Evolutionary conservation across 2,113 vertebrate genomes (phyloP), one percentile per base, ranked within the genome.

Genomic region (Eulacestoma nigropectus): DNA sequence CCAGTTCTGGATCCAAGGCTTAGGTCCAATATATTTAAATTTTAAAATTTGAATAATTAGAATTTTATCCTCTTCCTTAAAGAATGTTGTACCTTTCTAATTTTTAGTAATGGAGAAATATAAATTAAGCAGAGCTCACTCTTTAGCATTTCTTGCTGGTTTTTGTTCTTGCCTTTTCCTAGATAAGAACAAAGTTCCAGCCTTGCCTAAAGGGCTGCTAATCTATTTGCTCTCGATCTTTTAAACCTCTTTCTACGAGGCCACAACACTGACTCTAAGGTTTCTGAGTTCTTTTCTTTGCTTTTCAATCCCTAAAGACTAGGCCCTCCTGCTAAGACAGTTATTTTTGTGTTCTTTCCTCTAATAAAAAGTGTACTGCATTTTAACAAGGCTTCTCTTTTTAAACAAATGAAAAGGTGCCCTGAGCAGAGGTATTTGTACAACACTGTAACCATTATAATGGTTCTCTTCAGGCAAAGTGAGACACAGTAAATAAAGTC

Each of bases 301-400:
- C n/a, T 87, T 91, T 92, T 69, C 49, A 62, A 7, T 79, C 91
- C 63, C 41, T 46, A 6, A 89, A 68, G 89, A 85, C 55, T 82
- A 72, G 32, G 39, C n/a, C n/a, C 50, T 96, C 57, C 67, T 89
- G 53, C 73, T 91, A 70, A 55, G n/a, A 30, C 16, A 46, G 16
- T 30, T 70, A 32, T 56, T 87, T 70, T 84, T 56, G 26, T 82
- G 25, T 49, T 47, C 13, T 70, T 10, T 82, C 11, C 44, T 64
- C 23, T 55, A 87, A 57, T 85, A 79, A 90, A 88, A 92, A 76
- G 15, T 56, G 64, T 93, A 46, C 29, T 53, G 32, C 46, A 11
- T 94, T 94, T 95, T 93, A 92, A 84, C 18, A 21, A 64, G 69
- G 41, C 8, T 80, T 86, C 37, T 73, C 59, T 76, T 92, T 88